Percentiles rank a stretch among this genome's conserved stretches.
These are phyloP conservation scores for Bombus confusus DNA, from an alignment of 1,140 invertebrate genomes.

Conservation along the genomic window DNA sequence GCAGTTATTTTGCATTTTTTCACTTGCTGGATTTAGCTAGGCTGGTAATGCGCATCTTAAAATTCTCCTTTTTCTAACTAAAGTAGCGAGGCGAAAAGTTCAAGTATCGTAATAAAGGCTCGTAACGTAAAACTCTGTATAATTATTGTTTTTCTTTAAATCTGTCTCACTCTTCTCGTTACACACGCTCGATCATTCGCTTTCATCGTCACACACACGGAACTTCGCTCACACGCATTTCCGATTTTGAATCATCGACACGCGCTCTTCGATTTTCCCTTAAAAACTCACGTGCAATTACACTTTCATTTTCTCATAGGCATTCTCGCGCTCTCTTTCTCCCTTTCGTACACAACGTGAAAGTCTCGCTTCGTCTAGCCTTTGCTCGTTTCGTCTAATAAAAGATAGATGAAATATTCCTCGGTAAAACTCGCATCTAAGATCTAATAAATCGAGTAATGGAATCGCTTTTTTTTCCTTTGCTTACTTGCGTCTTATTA, in stretches of 20 bases:
- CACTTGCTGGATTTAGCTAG: slow-evolving; percentile 61
- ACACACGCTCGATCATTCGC: background rate
- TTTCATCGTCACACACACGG: background rate
- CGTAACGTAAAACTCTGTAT: slow-evolving; percentile 70
- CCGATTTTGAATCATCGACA: background rate
- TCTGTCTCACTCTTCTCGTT: slow-evolving; percentile 4
- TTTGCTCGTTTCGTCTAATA: slow-evolving; percentile 48
- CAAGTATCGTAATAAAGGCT: slow-evolving; percentile 73
- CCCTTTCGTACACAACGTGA: background rate
- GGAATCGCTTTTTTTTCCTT: slow-evolving; percentile 46
- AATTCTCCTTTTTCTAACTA: slow-evolving; percentile 61
- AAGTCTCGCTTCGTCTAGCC: background rate
- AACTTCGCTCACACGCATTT: slow-evolving; percentile 5
- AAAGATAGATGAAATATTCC: slow-evolving; percentile 58
- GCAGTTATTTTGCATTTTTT: slow-evolving; percentile 57
- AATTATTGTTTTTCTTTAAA: slow-evolving; percentile 59
- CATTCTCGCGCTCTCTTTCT: background rate
- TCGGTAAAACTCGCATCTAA: slow-evolving; percentile 61
- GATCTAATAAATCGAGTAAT: slow-evolving; percentile 59
- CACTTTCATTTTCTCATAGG: slow-evolving; percentile 23
- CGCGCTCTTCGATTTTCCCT: background rate
- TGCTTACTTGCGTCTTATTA: slow-evolving; percentile 22
- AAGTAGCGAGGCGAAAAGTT: slow-evolving; percentile 76
- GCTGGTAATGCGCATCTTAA: slow-evolving; percentile 60
- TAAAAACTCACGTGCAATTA: background rate